Percentiles rank a stretch among this genome's conserved stretches.
Evolutionary conservation across 1,140 invertebrate genomes (phyloP).

Genomic region (Onthophagus taurus): DNA sequence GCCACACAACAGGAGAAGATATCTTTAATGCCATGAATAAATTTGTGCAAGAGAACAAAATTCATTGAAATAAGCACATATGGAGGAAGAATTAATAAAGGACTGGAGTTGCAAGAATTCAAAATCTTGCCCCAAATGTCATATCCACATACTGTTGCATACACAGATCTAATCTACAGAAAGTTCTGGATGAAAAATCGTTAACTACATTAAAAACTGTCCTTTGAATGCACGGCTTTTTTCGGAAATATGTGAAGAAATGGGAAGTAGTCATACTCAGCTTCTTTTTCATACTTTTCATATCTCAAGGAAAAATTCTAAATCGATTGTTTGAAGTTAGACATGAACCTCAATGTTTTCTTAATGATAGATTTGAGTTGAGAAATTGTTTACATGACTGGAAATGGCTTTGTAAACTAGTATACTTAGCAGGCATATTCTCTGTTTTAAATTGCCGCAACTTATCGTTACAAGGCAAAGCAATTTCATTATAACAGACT

Average conservation of each 20-base stretch:
- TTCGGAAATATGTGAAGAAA: too few species aligned
- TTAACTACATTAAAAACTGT: constrained; percentile 15
- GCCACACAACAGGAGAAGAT: constrained; percentile 18
- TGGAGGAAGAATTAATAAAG: constrained; percentile 26
- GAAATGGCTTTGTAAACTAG: constrained; percentile 2
- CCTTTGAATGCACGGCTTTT: constrained; percentile 11
- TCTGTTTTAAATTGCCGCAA: too few species aligned
- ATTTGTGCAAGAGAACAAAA: constrained; percentile 24
- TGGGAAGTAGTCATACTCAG: too few species aligned
- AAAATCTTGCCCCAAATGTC: constrained; percentile 27
- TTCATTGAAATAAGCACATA: constrained; percentile 17
- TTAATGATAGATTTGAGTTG: too few species aligned
- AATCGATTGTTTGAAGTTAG: constrained; percentile 5
- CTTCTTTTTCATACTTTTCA: constrained; percentile 4
- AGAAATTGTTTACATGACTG: too few species aligned
- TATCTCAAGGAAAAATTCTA: constrained; percentile 1
- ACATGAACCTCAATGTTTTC: too few species aligned
- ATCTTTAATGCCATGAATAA: constrained; percentile 24
- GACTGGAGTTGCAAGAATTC: constrained; percentile 24
- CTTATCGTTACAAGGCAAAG: constrained; percentile 3
- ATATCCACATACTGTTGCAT: constrained; percentile 31
- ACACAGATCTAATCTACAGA: constrained; percentile 27
- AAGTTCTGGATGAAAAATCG: constrained; percentile 24
- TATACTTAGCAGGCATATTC: not conserved
- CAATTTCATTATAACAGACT: not conserved